A percentile compares a stretch with the other conserved stretches of the same genome.
Conservation (phyloP, 2,888 invertebrate genomes). For the Drosophila pseudotalamancana region DNA sequence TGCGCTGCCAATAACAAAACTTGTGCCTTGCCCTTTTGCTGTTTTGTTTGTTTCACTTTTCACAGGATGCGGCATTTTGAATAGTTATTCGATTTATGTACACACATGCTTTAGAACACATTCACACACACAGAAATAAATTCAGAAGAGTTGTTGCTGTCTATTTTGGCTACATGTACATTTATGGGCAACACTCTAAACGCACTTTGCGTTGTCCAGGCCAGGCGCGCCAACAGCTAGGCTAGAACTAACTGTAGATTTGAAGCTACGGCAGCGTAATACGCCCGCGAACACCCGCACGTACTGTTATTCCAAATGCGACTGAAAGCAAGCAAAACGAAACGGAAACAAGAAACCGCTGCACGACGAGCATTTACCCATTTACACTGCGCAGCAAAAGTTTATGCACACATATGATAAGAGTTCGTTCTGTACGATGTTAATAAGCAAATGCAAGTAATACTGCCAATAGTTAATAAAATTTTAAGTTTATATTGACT, state of each 20-base stretch:
- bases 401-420: neutral
- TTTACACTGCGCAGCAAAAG: conserved; percentile 40
- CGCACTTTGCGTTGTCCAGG: conserved; percentile 58
- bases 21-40: conserved; percentile 58
- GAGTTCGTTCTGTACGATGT: neutral
- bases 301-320: conserved; percentile 52
- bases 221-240: conserved; percentile 57
- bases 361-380: conserved; percentile 35
- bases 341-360: conserved; percentile 62
- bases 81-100: conserved; percentile 16
- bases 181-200: conserved; percentile 50
- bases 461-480: too few relatives aligned
- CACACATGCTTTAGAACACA: conserved; percentile 3
- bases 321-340: conserved; percentile 48
- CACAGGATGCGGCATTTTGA: conserved; percentile 70
- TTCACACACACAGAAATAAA: conserved; percentile 1
- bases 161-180: conserved; percentile 42
- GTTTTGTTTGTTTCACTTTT: conserved; percentile 66
- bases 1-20: conserved; percentile 63
- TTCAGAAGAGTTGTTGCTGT: conserved; percentile 33
- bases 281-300: conserved; percentile 50
- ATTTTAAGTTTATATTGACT: neutral
- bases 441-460: neutral
- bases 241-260: conserved; percentile 66
- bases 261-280: conserved; percentile 21